These are phyloP conservation scores for Allolobophora icterica DNA, from an alignment of 2,888 invertebrate genomes.

Conservation along the genomic window DNA sequence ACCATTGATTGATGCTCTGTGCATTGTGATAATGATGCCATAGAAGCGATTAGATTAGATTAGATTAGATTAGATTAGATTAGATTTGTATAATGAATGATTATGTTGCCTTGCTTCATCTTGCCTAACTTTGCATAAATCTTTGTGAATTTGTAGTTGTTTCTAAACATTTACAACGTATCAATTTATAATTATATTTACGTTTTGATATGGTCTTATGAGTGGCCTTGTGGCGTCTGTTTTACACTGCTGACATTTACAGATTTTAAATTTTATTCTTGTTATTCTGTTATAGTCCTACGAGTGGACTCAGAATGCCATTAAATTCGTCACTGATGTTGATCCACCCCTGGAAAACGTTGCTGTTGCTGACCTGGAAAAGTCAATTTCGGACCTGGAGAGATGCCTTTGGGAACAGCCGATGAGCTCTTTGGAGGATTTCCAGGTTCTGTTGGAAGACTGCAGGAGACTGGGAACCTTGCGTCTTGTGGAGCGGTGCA, in stretches of 20 bases:
- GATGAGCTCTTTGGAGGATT: conserved; percentile 71
- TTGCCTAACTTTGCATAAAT: too few species aligned
- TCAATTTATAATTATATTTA: conserved; percentile 1
- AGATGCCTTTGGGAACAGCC: conserved; percentile 71
- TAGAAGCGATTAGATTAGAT: too few species aligned
- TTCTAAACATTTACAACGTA: background rate
- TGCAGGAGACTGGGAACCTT: conserved; percentile 77
- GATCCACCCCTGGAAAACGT: conserved; percentile 65
- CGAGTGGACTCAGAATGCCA: conserved; percentile 73
- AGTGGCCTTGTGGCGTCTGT: too few species aligned
- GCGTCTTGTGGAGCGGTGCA: conserved; percentile 75
- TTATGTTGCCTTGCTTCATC: too few species aligned
- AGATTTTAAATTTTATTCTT: background rate
- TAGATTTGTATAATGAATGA: too few species aligned
- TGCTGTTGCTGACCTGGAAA: conserved; percentile 64
- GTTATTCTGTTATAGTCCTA: conserved; percentile 67
- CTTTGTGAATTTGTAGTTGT: background rate
- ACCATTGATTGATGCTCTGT: too few species aligned
- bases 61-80: too few species aligned
- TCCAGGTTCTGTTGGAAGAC: conserved; percentile 74
- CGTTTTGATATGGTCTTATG: background rate
- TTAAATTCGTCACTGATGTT: conserved; percentile 69
- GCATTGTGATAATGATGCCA: too few species aligned
- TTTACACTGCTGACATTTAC: background rate
- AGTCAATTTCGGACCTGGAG: conserved; percentile 67